phyloP scores from a whole-genome alignment of 1,140 invertebrate species.

The Platorchestia sp. region DNA sequence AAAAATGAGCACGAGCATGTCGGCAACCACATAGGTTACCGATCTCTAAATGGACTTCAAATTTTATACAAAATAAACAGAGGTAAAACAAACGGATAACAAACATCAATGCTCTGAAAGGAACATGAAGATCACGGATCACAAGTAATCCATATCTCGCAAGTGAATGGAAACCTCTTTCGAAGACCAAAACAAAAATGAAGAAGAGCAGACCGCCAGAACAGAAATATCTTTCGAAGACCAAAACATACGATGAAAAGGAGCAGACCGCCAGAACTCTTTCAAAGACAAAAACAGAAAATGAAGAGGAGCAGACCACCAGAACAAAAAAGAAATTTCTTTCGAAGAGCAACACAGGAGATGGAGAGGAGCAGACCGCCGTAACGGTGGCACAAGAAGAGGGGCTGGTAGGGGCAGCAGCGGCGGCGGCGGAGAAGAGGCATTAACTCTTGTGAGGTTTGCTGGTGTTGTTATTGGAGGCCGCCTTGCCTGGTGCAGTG shows the following conservation, averaged over 20 bases:
- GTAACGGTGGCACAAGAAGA: background rate
- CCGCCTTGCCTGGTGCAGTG: background rate
- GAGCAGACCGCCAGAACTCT: background rate
- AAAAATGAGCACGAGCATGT: background rate
- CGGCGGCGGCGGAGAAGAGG: background rate
- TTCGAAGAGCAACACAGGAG: too few relatives aligned
- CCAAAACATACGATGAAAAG: background rate
- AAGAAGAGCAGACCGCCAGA: background rate
- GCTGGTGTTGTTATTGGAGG: conserved; percentile 14
- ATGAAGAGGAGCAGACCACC: too few relatives aligned
- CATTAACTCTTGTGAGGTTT: conserved; percentile 25
- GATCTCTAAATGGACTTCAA: background rate
- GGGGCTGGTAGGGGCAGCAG: background rate
- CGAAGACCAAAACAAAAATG: background rate
- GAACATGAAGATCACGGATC: background rate
- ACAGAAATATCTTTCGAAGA: too few relatives aligned
- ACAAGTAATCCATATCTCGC: background rate
- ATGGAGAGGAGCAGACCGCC: background rate
- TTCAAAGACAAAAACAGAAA: background rate
- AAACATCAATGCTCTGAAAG: background rate
- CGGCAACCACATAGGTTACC: background rate
- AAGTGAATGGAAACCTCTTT: background rate
- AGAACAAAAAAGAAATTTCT: too few relatives aligned
- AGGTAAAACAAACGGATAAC: background rate
- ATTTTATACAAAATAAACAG: background rate